Conservation (phyloP, 1,140 invertebrate genomes). For the Leptinotarsa undecemlineata region DNA sequence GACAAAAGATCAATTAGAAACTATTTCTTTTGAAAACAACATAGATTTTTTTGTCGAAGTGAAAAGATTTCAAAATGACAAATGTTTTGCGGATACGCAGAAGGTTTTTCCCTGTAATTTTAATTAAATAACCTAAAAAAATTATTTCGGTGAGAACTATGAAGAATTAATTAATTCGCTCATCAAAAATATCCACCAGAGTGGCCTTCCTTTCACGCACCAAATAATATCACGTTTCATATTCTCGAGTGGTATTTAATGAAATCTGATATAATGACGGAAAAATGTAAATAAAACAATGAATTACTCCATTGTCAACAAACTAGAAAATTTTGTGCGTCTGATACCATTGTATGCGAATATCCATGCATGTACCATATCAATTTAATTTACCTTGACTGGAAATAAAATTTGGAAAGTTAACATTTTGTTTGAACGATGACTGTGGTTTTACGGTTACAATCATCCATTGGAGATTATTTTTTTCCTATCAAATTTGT, state of each 20-base stretch:
- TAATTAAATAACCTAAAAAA: no score
- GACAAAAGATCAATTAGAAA: no score
- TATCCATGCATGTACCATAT: constrained; percentile 10
- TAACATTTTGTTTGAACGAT: neutral
- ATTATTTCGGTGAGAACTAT: no score
- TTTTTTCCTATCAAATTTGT: no score
- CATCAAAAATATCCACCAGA: constrained; percentile 12
- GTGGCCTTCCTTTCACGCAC: constrained; percentile 7
- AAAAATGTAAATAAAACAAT: constrained; percentile 1
- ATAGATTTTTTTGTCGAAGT: no score
- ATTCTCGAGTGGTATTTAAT: neutral
- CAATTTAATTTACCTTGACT: constrained; percentile 21
- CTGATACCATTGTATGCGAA: constrained; percentile 3
- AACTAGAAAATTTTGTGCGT: neutral
- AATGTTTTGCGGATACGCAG: no score
- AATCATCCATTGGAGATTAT: neutral
- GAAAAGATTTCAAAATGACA: no score
- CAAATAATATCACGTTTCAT: constrained; percentile 9
- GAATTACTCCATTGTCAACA: constrained; percentile 10
- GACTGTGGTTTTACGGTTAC: no score
- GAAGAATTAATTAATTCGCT: neutral
- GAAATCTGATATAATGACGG: neutral
- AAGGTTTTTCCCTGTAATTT: no score
- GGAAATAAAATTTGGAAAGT: constrained; percentile 9
- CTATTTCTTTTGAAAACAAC: no score